A percentile compares a stretch with the other conserved stretches of the same genome.
phyloP scores from a whole-genome alignment of 2,113 vertebrate species.

The Pterocles orientalis region DNA sequence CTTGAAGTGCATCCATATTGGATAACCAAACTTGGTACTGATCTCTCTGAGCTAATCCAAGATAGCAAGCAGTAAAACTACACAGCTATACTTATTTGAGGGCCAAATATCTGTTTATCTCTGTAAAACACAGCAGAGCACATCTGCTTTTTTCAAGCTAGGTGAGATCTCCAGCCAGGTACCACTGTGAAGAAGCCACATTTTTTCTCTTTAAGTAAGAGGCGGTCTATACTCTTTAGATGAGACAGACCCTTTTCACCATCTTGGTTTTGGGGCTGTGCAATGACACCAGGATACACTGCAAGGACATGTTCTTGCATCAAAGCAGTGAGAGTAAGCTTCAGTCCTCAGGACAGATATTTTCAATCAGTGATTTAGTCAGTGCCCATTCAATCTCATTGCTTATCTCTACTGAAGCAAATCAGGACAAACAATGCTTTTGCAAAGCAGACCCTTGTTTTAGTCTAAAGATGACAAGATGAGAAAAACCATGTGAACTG shows the following conservation, averaged over 20 bases:
- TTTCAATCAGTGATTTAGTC: background rate
- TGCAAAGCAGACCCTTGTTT: background rate
- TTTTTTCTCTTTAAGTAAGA: background rate
- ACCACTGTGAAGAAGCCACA: background rate
- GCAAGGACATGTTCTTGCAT: background rate
- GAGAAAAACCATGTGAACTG: background rate
- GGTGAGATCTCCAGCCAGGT: background rate
- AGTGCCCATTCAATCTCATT: background rate
- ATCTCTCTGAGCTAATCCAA: background rate
- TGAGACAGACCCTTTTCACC: background rate
- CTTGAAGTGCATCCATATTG: background rate
- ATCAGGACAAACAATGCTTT: background rate
- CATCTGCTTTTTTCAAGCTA: background rate
- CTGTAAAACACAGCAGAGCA: background rate
- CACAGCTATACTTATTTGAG: background rate
- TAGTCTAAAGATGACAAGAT: background rate
- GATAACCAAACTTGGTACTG: background rate
- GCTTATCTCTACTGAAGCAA: background rate
- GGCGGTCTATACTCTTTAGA: background rate
- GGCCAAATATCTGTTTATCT: background rate
- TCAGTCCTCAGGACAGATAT: rapidly evolving
- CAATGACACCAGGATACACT: background rate
- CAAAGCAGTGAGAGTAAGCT: background rate
- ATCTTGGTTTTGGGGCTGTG: background rate
- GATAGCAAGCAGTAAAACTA: background rate